Evolutionary conservation across 2,888 invertebrate species (phyloP).

Genomic region (Dynastes grantii): DNA sequence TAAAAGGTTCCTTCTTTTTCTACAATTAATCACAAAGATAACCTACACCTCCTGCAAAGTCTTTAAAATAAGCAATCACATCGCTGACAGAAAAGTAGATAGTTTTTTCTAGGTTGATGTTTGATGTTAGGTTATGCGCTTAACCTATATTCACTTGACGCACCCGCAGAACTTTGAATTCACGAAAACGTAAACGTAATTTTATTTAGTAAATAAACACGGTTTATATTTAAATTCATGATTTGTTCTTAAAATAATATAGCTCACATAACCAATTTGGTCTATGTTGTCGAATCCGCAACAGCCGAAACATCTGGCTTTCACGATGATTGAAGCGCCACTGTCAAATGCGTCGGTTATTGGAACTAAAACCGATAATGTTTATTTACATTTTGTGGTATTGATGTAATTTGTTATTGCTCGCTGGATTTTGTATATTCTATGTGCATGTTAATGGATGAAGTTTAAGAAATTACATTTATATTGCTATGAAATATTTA

Average conservation of each 20-base stretch:
- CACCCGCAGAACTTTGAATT: not conserved
- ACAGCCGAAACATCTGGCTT: slow-evolving; percentile 41
- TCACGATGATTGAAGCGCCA: slow-evolving; percentile 19
- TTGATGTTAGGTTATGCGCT: slow-evolving; percentile 33
- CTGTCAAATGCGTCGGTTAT: not conserved
- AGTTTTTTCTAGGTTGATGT: not conserved
- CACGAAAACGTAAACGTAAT: not conserved
- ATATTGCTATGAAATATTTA: no score
- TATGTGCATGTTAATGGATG: no score
- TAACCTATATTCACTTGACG: slow-evolving; percentile 38
- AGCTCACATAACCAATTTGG: slow-evolving; percentile 34
- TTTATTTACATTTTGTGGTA: no score
- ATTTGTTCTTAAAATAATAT: slow-evolving; percentile 16
- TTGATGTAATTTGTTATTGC: no score
- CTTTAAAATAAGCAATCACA: slow-evolving; percentile 12
- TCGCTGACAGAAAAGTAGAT: not conserved
- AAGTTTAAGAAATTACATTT: no score
- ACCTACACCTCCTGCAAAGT: not conserved
- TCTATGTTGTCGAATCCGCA: slow-evolving; percentile 41
- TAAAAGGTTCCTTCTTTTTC: not conserved
- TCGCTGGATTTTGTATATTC: no score
- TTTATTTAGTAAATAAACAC: slow-evolving; percentile 27
- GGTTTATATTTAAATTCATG: slow-evolving; percentile 12
- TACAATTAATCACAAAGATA: not conserved
- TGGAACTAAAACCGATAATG: not conserved